Evolutionary conservation across 2,113 vertebrate genomes (phyloP).

Genomic region (Chlorocebus sabaeus): DNA sequence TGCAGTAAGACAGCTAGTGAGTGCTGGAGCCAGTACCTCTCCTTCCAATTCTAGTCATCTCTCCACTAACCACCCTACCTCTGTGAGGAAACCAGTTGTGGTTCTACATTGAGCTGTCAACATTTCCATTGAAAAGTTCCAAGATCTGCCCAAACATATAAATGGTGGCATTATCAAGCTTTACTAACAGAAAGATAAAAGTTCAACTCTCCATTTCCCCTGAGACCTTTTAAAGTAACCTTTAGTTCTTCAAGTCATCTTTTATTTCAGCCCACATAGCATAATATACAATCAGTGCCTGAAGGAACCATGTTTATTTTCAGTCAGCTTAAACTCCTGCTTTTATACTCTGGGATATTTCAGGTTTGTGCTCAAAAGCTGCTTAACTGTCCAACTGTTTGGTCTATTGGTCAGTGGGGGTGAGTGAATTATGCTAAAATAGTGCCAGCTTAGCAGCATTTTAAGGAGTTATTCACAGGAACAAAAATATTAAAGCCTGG

Average conservation of each 20-base stretch:
- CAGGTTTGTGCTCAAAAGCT: conserved; percentile 54
- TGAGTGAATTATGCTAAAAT: not conserved
- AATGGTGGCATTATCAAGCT: not conserved
- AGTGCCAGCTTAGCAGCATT: conserved; percentile 9
- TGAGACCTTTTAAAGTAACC: not conserved
- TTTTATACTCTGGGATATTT: conserved; percentile 62
- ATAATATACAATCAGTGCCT: not conserved
- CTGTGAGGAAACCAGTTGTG: not conserved
- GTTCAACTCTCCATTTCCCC: not conserved
- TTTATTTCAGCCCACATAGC: conserved; percentile 1
- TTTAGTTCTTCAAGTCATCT: not conserved
- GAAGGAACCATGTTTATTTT: not conserved
- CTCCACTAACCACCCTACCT: not conserved
- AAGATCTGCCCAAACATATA: not conserved
- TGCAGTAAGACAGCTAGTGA: too few species aligned
- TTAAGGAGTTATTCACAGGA: conserved; percentile 23
- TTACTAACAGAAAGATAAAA: conserved; percentile 1
- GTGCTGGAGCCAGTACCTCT: accelerated
- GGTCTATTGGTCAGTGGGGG: conserved; percentile 19
- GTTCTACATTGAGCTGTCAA: not conserved
- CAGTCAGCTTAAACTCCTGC: conserved; percentile 20
- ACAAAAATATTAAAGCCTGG: not conserved
- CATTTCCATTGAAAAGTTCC: not conserved
- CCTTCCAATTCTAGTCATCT: accelerated
- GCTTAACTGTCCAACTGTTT: conserved; percentile 31